phyloP scores from a whole-genome alignment of 2,113 vertebrate genomes.

The Oncorhynchus nerka region DNA sequence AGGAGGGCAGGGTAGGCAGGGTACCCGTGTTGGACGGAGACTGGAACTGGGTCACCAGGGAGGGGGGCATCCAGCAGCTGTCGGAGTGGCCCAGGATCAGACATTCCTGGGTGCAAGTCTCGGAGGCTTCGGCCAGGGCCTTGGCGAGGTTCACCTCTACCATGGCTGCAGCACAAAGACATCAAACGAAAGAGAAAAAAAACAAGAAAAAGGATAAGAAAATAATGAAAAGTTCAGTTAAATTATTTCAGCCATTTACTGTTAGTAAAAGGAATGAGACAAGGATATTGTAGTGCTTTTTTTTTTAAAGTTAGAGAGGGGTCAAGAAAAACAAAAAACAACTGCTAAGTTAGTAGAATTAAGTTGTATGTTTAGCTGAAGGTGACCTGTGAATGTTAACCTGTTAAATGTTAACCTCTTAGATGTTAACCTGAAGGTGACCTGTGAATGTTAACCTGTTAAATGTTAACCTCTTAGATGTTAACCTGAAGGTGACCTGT shows the following conservation, averaged over 20 bases:
- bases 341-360: conserved; percentile 26
- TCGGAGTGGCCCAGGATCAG: conserved; percentile 96
- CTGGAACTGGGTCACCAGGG: conserved; percentile 79
- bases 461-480: conserved; percentile 43
- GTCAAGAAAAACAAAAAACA: neutral
- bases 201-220: conserved; percentile 5
- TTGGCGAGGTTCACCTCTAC: conserved; percentile 94
- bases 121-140: conserved; percentile 89
- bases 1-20: conserved; percentile 70
- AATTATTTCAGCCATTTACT: neutral
- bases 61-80: conserved; percentile 97
- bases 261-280: neutral
- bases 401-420: conserved; percentile 60
- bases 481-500: conserved; percentile 53
- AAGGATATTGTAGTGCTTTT: conserved; percentile 21
- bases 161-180: conserved; percentile 73
- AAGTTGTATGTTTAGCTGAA: conserved; percentile 50
- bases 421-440: conserved; percentile 47
- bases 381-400: conserved; percentile 38
- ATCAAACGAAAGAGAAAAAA: neutral
- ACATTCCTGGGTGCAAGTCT: conserved; percentile 96
- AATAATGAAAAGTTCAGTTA: conserved; percentile 27
- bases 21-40: conserved; percentile 59
- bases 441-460: conserved; percentile 66
- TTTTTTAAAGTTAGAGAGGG: neutral